Percentiles rank a stretch among this genome's conserved stretches.
These are phyloP conservation scores for Andrena cerasifolii DNA, from an alignment of 1,140 invertebrate genomes.

Conservation along the genomic window DNA sequence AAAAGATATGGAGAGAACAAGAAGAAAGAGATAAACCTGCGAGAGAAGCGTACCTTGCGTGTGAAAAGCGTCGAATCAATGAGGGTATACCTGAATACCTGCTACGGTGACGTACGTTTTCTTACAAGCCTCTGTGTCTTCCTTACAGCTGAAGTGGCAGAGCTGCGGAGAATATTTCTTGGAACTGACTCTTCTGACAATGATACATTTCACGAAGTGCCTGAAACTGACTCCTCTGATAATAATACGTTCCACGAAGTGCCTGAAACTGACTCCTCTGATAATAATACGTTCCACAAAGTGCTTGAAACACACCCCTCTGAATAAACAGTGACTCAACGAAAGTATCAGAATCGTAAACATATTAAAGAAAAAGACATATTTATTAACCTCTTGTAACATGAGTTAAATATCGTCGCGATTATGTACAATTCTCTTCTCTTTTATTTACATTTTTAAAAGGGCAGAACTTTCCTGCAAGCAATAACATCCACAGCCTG, in stretches of 20 bases:
- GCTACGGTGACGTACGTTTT: neutral
- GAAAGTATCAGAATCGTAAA: too few relatives aligned
- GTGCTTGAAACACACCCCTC: neutral
- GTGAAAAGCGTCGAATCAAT: slow-evolving; percentile 24
- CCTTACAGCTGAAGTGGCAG: slow-evolving; percentile 11
- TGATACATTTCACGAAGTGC: too few relatives aligned
- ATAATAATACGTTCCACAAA: too few relatives aligned
- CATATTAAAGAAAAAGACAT: slow-evolving; percentile 22
- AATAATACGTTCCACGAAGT: too few relatives aligned
- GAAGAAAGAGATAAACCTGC: neutral
- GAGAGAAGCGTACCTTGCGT: slow-evolving; percentile 24
- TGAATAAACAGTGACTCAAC: too few relatives aligned
- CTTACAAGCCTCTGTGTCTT: neutral
- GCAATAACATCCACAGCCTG: slow-evolving; percentile 96
- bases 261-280: neutral
- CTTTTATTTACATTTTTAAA: slow-evolving; percentile 70
- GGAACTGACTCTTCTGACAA: neutral
- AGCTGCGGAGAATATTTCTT: slow-evolving; percentile 13
- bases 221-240: neutral
- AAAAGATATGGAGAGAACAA: neutral
- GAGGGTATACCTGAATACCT: slow-evolving; percentile 4
- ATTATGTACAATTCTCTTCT: slow-evolving; percentile 53
- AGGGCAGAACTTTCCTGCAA: slow-evolving; percentile 84
- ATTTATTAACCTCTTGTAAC: slow-evolving; percentile 49
- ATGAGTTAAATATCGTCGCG: slow-evolving; percentile 34